Evolutionary conservation across 1,140 invertebrate genomes (phyloP).

Genomic region (Calephelis virginiensis): DNA sequence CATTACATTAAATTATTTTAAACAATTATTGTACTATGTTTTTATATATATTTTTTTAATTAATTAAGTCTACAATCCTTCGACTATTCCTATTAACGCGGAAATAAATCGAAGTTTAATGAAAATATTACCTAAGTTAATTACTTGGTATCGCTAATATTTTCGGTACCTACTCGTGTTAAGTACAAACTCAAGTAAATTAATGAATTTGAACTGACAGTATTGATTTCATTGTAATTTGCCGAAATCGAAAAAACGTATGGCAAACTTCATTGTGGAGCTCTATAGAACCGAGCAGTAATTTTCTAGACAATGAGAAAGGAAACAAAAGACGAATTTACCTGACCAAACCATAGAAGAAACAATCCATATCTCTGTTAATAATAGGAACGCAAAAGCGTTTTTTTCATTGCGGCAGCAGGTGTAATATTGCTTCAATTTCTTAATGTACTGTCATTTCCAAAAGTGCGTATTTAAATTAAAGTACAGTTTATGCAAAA

Average conservation of each 20-base stretch:
- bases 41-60: too few species aligned
- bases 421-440: not conserved
- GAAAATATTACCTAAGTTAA: too few species aligned
- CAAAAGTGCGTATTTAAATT: too few species aligned
- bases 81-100: too few species aligned
- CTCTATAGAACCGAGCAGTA: constrained; percentile 7
- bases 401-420: not conserved
- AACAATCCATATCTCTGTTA: constrained; percentile 2
- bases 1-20: too few species aligned
- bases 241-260: not conserved
- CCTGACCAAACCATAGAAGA: not conserved
- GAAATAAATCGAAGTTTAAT: too few species aligned
- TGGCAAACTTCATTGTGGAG: not conserved
- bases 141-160: too few species aligned
- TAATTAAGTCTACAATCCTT: too few species aligned
- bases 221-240: constrained; percentile 1
- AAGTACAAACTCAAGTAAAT: not conserved
- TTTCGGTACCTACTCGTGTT: not conserved
- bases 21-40: too few species aligned
- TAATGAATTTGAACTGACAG: not conserved
- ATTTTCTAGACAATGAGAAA: not conserved
- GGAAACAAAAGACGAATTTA: constrained; percentile 12
- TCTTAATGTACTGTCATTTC: too few species aligned
- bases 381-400: not conserved
- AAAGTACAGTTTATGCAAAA: too few species aligned